Evolutionary conservation across 2,797 vertebrate species (phyloP), one percentile per base, ranked within the genome.

Genomic region (Tragelaphus eurycerus): DNA sequence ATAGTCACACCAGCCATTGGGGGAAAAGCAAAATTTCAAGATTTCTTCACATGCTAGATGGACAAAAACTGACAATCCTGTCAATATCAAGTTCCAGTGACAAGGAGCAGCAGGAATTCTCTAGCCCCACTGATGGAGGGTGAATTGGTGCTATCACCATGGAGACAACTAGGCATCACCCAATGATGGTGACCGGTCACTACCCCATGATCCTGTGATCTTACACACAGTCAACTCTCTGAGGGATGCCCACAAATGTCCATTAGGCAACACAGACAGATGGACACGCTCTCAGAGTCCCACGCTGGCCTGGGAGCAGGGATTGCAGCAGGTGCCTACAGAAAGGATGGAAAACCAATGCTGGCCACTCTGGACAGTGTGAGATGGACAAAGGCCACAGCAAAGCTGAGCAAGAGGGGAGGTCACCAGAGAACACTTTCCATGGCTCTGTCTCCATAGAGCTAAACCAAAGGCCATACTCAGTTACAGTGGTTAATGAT

Each of bases 101-200:
- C 21, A 21, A 4, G 82, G 50, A 21, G 46, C 14, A 9, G 78
- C 11, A 15, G 29, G n/a, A 13, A 21, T 79, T 50, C 74, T 31
- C 27, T 3, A 13, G 38, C 1, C 1, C 12, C 3, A 21, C 60
- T 3, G 82, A 43, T 10, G 29, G 23, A 12, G 25, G 46, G 52
- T 11, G 2, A n/a, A 27, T 2, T 0, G 7, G n/a, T 2, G 12
- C 54, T 0, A 7, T 15, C 54, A 16, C 60, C 7, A 0, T 23
- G 43, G 59, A n/a, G 15, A 12, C 31, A 15, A 34, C 29, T 17
- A 16, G 17, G 55, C 4, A 0, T 4, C 25, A 11, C 2, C 46
- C 11, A 16, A 27, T 4, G 11, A 71, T 17, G 2, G 17, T 6
- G 46, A 71, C 11, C 3, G 2, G 19, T 12, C 1, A 19, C n/a